Conservation (phyloP, 2,888 invertebrate genomes). For the Thumatha senex region DNA sequence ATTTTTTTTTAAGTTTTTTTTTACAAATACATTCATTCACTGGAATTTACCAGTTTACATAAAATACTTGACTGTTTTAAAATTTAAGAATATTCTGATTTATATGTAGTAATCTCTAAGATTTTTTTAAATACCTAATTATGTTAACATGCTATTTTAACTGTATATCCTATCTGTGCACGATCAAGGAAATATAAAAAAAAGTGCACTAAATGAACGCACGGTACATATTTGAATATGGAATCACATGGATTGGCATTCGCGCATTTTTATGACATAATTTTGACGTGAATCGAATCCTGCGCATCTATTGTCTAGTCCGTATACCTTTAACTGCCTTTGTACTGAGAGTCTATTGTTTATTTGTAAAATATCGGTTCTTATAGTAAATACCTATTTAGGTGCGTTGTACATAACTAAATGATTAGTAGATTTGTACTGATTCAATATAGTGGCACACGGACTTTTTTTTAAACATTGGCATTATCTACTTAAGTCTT, state of each 20-base stretch:
- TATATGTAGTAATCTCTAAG: no score
- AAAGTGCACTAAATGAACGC: constrained; percentile 22
- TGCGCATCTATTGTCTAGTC: constrained; percentile 21
- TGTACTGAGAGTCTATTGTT: constrained; percentile 21
- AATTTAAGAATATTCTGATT: no score
- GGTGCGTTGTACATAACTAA: no score
- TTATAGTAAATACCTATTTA: neutral
- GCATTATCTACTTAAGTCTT: no score
- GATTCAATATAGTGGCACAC: no score
- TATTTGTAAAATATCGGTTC: constrained; percentile 6
- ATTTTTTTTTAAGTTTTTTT: no score
- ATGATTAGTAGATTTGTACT: no score
- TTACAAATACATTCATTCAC: no score
- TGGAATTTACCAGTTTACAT: no score
- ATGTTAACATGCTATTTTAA: constrained; percentile 1
- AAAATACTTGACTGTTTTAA: no score
- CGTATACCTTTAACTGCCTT: constrained; percentile 14
- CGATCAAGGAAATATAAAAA: constrained; percentile 41
- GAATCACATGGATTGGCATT: constrained; percentile 14
- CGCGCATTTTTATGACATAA: constrained; percentile 35
- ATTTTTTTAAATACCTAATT: neutral
- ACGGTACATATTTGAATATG: constrained; percentile 33
- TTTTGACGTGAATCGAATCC: constrained; percentile 32
- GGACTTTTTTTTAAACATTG: no score
- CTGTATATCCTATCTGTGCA: constrained; percentile 23